Evolutionary conservation across 2,113 vertebrate species (phyloP).

Genomic region (Eubucco bourcierii): DNA sequence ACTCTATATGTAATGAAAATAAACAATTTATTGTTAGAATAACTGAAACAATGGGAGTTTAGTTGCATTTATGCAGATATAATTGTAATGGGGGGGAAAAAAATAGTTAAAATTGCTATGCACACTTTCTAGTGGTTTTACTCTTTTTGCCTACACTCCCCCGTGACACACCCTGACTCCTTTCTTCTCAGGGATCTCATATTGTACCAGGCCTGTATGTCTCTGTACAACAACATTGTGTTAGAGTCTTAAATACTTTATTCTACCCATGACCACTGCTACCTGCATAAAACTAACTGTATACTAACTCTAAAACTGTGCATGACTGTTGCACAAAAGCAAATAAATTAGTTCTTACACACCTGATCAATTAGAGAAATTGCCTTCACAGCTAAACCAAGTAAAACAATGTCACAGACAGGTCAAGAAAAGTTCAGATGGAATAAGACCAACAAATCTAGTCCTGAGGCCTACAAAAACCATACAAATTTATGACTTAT

Average conservation of each 20-base stretch:
- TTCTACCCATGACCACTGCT: background rate
- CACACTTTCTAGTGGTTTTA: background rate
- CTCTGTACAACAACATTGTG: background rate
- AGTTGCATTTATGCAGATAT: background rate
- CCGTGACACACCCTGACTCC: background rate
- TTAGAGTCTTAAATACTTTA: background rate
- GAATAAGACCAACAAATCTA: background rate
- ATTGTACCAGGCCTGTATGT: background rate
- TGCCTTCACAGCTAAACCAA: background rate
- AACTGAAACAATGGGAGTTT: background rate
- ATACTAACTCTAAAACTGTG: too few species aligned
- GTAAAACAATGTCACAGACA: background rate
- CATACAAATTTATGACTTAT: accelerated
- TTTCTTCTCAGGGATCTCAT: background rate
- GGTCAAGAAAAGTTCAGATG: background rate
- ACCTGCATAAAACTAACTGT: too few species aligned
- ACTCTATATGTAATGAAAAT: background rate
- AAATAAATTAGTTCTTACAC: background rate
- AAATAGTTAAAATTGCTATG: background rate
- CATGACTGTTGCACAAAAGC: too few species aligned
- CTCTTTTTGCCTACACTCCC: background rate
- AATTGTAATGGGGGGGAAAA: background rate
- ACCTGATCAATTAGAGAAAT: background rate
- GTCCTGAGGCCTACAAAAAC: background rate
- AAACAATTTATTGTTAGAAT: background rate